Base-by-base conservation (phyloP, 2,113 vertebrate species). In the Pteruthius melanotis region DNA sequence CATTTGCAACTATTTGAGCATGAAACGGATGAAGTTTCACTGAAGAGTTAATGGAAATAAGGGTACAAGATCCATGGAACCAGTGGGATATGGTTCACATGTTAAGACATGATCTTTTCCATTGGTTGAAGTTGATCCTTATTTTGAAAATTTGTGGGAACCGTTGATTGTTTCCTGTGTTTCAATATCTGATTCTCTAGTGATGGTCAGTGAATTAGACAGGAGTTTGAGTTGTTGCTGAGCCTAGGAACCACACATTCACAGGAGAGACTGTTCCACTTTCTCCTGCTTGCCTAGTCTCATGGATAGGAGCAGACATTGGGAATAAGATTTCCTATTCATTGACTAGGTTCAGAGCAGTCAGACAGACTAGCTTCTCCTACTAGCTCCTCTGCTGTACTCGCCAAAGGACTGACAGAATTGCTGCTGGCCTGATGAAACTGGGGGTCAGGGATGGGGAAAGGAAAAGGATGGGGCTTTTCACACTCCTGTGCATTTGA, bases 351-450 rank as follows among this genome's bases (percentile, higher is more conserved):
- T 60, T 87, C 45, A 84, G 45, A 52, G 40, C 13, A 80, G 35
- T 57, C 30, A 80, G 30, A 35, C 19, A 52, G 52, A 59, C 49
- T 40, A 49, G 11, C n/a, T 87, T 53, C 72, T 89, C 11, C 53
- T 61, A 22, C 44, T 61, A 83, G 2, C 31, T 77, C 8, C 31
- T 20, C 23, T 1, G 4, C 7, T 86, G 17, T 61, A 60, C 16
- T 24, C 91, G 54, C n/a, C 60, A 57, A 77, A 23, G 24, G 27
- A 33, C 30, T 64, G 63, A 33, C 17, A 59, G 56, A 61, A 84
- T 49, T 94, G 56, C 78, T 92, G n/a, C 56, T 72, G 80, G 68
- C 49, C 60, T 84, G 28, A 35, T 75, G 60, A 81, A 78, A 84
- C 3, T 54, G 20, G 11, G 20, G 9, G 5, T 31, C 1, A 1